Base-by-base conservation (phyloP, 2,888 invertebrate species). In the Caenorhabditis becei region DNA sequence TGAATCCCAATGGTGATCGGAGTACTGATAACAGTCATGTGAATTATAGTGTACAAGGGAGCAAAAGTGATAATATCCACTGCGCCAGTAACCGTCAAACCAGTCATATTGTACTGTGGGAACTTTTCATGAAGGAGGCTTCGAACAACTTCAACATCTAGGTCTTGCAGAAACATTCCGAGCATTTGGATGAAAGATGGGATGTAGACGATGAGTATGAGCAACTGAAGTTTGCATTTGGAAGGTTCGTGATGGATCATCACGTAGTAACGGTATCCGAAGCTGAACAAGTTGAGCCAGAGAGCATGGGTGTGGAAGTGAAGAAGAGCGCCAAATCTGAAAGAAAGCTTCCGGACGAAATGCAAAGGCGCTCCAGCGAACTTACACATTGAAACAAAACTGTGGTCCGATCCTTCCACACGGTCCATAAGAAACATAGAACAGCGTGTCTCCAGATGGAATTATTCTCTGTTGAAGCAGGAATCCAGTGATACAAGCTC, bases 231-330 rank as follows among this genome's bases (percentile, higher is more conserved):
- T n/a, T 53, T 2, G 10, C 32, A n/a, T 3, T 54, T 28, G 4
- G 16, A 10, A 0, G 44, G 62, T 11, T 59, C 70, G 11, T 37
- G 35, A 2, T 23, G 35, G 2, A 53, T 20, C 61, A 70, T 49
- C 18, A 71, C 62, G n/a, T 37, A 37, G 51, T 49, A 70, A 4
- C 69, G 59, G 32, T 70, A 70, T 7, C 32, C 58, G 32, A 71
- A 71, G 14, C 41, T 51, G 44, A 71, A 41, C 26, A 62, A 53
- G 0, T 58, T 18, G 18, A 58, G 58, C 77, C 69, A 77, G 7
- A 77, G 37, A 28, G 70, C 41, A 26, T 67, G 67, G 7, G 62
- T 62, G 20, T 62, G 62, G 35, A 77, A 67, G 51, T 77, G 67
- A 4, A 77, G 61, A 23, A 67, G 44, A 14, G 56, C 44, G 14